These are phyloP conservation scores for Drymonia ruficornis DNA, from an alignment of 2,888 invertebrate species.

Conservation along the genomic window DNA sequence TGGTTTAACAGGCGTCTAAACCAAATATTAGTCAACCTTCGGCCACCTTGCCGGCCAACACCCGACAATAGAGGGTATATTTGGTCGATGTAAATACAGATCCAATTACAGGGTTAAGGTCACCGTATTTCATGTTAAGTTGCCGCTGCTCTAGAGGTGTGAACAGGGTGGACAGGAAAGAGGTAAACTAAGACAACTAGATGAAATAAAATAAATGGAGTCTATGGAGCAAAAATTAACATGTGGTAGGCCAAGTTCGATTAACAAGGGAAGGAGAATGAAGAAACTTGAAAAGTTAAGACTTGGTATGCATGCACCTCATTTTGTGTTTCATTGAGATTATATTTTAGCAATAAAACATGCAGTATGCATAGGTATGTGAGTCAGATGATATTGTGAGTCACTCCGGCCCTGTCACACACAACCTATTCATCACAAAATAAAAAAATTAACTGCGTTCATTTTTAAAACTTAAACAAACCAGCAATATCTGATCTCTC, in stretches of 20 bases:
- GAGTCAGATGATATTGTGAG: background rate
- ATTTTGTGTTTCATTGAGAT: background rate
- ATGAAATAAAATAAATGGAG: too few relatives aligned
- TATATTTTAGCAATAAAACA: too few relatives aligned
- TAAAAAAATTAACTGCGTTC: too few relatives aligned
- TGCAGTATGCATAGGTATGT: background rate
- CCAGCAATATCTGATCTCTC: too few relatives aligned
- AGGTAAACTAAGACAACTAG: too few relatives aligned
- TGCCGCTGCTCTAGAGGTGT: background rate
- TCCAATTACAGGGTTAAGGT: slow-evolving; percentile 5
- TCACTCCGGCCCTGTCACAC: background rate
- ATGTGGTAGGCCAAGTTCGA: too few relatives aligned
- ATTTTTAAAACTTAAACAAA: too few relatives aligned
- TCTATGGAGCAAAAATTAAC: too few relatives aligned
- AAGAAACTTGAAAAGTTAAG: too few relatives aligned
- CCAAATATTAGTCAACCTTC: slow-evolving; percentile 13
- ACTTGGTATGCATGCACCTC: too few relatives aligned
- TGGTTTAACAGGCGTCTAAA: background rate
- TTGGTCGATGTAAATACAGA: background rate
- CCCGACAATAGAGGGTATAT: background rate
- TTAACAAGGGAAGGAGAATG: too few relatives aligned
- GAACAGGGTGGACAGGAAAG: too few relatives aligned
- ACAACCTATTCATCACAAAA: background rate
- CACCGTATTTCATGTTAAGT: background rate
- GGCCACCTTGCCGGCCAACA: background rate